Conservation (phyloP, 2,113 vertebrate species). For the Erpornis zantholeuca region DNA sequence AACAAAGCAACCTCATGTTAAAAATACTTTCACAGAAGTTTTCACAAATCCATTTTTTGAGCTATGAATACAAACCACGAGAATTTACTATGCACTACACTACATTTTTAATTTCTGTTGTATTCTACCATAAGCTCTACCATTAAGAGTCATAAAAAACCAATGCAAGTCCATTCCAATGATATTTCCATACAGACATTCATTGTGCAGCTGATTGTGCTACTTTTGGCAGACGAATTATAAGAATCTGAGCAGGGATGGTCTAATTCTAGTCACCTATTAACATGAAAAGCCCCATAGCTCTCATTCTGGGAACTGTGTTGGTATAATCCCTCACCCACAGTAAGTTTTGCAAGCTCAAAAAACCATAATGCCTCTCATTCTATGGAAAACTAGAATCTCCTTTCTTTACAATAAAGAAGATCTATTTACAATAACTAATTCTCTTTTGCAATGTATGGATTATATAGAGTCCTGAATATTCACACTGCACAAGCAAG, state of each 20-base stretch:
- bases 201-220: background rate
- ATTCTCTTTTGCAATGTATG: background rate
- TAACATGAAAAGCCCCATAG: background rate
- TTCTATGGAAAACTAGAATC: background rate
- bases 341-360: background rate
- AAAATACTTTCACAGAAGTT: background rate
- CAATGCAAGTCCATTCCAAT: background rate
- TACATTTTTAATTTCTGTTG: background rate
- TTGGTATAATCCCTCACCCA: background rate
- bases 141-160: background rate
- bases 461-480: background rate
- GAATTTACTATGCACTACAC: background rate
- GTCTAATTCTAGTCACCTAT: background rate
- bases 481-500: background rate
- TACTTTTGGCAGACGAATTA: background rate
- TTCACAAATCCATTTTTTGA: background rate
- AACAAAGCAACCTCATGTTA: slow-evolving; percentile 24
- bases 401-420: background rate
- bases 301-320: background rate
- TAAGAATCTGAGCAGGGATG: background rate
- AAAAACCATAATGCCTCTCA: background rate
- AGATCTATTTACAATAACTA: background rate
- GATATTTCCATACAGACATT: background rate
- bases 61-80: background rate
- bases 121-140: background rate